These are phyloP conservation scores for Callipepla californica DNA, from an alignment of 2,113 vertebrate species.

Conservation along the genomic window DNA sequence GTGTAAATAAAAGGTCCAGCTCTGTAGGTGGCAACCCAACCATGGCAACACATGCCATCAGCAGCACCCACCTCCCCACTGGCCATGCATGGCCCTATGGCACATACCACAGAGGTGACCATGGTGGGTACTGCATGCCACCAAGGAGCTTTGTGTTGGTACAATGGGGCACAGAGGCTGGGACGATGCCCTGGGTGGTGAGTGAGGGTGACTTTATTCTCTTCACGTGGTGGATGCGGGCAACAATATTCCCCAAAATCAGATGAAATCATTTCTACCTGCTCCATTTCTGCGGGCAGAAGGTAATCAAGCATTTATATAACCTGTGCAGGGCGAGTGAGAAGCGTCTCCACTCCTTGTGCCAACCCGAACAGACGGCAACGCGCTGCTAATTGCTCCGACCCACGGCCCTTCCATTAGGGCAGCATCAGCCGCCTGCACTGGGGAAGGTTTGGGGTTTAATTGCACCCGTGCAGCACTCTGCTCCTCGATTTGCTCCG, in stretches of 20 bases:
- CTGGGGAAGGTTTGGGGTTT: not conserved
- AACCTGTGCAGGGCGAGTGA: not conserved
- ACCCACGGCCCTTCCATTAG: slow-evolving; percentile 6
- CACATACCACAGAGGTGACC: rapidly evolving
- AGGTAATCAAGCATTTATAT: not conserved
- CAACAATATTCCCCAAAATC: not conserved
- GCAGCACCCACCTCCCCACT: rapidly evolving
- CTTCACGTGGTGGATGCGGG: not conserved
- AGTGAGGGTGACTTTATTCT: not conserved
- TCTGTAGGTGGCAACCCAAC: not conserved
- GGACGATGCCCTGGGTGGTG: not conserved
- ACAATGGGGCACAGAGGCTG: not conserved
- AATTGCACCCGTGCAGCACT: slow-evolving; percentile 21
- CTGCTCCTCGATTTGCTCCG: slow-evolving; percentile 74
- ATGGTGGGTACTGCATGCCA: rapidly evolving
- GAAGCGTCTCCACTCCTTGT: not conserved
- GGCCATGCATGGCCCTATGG: rapidly evolving
- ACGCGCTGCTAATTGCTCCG: slow-evolving; percentile 30
- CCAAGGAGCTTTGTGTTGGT: not conserved
- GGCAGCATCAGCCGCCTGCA: slow-evolving; percentile 5
- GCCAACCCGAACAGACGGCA: slow-evolving; percentile 35
- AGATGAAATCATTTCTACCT: not conserved
- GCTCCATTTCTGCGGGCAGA: not conserved
- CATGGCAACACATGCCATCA: not conserved
- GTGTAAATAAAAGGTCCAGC: slow-evolving; percentile 11